Conservation (phyloP, 2,888 invertebrate genomes). For the Strigamia transsilvanica region DNA sequence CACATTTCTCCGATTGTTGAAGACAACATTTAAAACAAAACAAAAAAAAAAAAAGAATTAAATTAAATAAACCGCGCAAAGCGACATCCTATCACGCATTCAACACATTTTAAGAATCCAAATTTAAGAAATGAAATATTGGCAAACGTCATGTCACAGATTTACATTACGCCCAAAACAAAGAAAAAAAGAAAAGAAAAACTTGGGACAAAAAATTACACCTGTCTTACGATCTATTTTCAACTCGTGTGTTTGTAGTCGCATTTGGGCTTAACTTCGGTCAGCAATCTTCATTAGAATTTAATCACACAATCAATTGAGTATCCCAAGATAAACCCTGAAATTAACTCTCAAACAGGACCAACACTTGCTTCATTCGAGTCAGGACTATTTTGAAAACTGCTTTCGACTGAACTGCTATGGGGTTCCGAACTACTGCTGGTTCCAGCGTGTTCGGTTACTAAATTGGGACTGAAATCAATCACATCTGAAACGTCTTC, state of each 20-base stretch:
- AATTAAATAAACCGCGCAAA: not conserved
- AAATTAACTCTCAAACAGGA: conserved; percentile 48
- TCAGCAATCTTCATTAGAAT: not conserved
- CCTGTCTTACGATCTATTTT: not conserved
- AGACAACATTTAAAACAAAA: not conserved
- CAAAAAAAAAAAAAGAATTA: no score
- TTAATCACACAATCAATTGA: conserved; percentile 2
- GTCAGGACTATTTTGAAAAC: conserved; percentile 50
- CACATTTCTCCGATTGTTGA: conserved; percentile 1
- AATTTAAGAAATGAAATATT: conserved; percentile 2
- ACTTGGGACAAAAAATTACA: not conserved
- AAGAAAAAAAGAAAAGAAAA: not conserved
- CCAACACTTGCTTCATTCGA: conserved; percentile 46
- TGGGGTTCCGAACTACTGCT: conserved; percentile 1
- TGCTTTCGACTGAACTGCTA: not conserved
- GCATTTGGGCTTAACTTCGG: not conserved
- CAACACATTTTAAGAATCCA: conserved; percentile 12
- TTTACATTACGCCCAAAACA: not conserved
- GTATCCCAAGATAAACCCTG: conserved; percentile 2
- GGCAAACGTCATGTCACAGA: not conserved
- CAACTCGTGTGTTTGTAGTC: not conserved
- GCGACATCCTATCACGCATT: conserved; percentile 6
- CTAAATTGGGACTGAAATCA: not conserved
- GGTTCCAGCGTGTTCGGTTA: not conserved
- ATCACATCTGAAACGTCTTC: conserved; percentile 72